Base-by-base conservation (phyloP, 2,797 vertebrate species). In the Pipistrellus kuhlii region DNA sequence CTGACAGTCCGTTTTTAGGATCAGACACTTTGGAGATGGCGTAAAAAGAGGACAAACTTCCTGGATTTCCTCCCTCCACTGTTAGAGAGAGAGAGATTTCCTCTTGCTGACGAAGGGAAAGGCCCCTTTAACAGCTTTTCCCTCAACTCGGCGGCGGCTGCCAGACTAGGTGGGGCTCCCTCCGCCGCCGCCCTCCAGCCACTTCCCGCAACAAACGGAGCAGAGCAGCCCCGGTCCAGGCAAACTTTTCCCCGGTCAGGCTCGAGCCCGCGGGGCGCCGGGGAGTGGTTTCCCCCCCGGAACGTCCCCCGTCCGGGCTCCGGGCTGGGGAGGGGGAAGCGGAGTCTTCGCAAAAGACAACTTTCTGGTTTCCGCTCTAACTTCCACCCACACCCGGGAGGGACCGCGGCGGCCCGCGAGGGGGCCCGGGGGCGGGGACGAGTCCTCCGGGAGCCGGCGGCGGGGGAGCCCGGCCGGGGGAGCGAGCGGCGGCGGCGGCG, bases 151-250 rank as follows among this genome's bases (percentile, higher is more conserved):
- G 95, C 7, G 85, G 85, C 2, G 8, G 92, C 95, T 55, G 96
- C 97, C 97, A 96, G 97, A 97, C 97, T 97, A 98, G 98, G 98
- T 98, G 98, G 97, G 97, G 98, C 98, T 95, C 86, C 77, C 92
- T 76, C 92, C 41, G 72, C 89, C 25, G 94, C 93, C 95, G 94
- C 94, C 95, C 96, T 95, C 88, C 94, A 27, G 94, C 96, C 96
- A 93, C 97, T 97, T 97, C 96, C 96, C 95, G 94, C 96, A 96
- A 95, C 97, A 94, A 94, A 96, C 15, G 90, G 86, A 87, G 90
- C 92, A 8, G 90, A 73, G 55, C 90, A n/a, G 73, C 85, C 91
- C 93, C 51, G 77, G 21, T 82, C 27, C 80, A 35, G 88, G 91
- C 91, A 96, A 97, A 96, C 95, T 97, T 97, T 95, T 96, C 44